These are phyloP conservation scores for Neocrepidodera transversa DNA, from an alignment of 2,888 invertebrate species.

Conservation along the genomic window DNA sequence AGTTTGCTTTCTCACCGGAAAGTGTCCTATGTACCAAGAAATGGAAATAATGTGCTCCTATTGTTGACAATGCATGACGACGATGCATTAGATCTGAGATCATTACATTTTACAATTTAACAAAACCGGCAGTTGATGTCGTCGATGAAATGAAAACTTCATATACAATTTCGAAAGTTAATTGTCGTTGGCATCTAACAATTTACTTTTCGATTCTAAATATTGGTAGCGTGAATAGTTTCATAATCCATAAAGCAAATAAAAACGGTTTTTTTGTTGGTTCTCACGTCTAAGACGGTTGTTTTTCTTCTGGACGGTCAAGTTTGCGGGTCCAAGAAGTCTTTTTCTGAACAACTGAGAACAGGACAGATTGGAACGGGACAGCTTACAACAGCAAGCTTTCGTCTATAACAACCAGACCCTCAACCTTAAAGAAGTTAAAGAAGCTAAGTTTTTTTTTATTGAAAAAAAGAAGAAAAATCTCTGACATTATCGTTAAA, in stretches of 20 bases:
- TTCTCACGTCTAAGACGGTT: not conserved
- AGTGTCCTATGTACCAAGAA: not conserved
- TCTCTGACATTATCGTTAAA: too few relatives aligned
- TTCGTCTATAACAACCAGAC: not conserved
- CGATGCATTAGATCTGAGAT: conserved; percentile 1
- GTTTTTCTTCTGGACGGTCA: too few relatives aligned
- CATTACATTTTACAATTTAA: not conserved
- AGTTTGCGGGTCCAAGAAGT: not conserved
- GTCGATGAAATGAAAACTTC: not conserved
- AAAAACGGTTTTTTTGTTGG: not conserved
- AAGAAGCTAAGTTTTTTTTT: too few relatives aligned
- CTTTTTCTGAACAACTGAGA: not conserved
- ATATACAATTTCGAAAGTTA: not conserved
- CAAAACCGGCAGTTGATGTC: not conserved
- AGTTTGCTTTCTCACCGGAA: not conserved
- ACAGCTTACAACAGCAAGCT: too few relatives aligned
- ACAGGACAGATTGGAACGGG: too few relatives aligned
- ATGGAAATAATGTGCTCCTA: not conserved
- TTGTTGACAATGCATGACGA: conserved; percentile 2
- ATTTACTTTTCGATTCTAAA: conserved; percentile 9
- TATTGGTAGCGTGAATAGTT: not conserved
- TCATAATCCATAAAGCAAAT: not conserved
- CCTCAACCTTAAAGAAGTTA: too few relatives aligned
- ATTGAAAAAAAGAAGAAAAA: too few relatives aligned
- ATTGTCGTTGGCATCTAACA: conserved; percentile 7